Evolutionary conservation across 2,888 invertebrate species (phyloP), one percentile per base, ranked within the genome.

Genomic region (Odontocerum albicorne): DNA sequence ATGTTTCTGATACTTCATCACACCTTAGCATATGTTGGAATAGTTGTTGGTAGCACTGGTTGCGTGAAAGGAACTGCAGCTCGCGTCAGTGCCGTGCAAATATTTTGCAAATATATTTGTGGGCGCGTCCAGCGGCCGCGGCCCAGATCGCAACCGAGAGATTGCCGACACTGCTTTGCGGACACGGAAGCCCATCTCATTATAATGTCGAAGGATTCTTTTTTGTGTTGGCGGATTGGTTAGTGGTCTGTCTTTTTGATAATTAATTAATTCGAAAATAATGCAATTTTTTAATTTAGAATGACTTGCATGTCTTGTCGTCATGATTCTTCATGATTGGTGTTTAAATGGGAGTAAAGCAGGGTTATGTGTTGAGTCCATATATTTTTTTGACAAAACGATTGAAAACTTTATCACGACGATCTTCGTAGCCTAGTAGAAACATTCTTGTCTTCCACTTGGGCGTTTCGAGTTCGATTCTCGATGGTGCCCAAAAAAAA

Each of bases 31-130:
- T 17, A 10, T 13, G 12, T 15, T 16, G 38, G 12, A 13, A 20
- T 17, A 27, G 1, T 35, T 22, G 10, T 19, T 39, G 44, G 13
- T 12, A 27, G 12, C 22, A 17, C 13, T 50, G 36, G 12, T 46
- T 16, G 52, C 39, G 46, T 53, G 46, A 53, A 45, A 31, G 33
- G 32, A 53, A 31, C 33, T 17, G 33, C 22, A 40, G 19, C 22
- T 47, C 19, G 38, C 49, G 40, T 49, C 54, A 54, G 22, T 54
- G 40, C 42, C 43, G 54, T 54, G 54, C 49, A 54, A 49, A 44
- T 36, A 44, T 51, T 51, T 50, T 54, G 54, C 49, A 54, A 49
- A 19, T 36, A 33, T 46, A 35, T 33, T 40, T 40, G 54, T 49
- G 54, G 47, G 54, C 31, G 54, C 40, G 21, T 19, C 17, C 16